Conservation (phyloP, 2,888 invertebrate genomes). For the Tolmerus cingulatus region DNA sequence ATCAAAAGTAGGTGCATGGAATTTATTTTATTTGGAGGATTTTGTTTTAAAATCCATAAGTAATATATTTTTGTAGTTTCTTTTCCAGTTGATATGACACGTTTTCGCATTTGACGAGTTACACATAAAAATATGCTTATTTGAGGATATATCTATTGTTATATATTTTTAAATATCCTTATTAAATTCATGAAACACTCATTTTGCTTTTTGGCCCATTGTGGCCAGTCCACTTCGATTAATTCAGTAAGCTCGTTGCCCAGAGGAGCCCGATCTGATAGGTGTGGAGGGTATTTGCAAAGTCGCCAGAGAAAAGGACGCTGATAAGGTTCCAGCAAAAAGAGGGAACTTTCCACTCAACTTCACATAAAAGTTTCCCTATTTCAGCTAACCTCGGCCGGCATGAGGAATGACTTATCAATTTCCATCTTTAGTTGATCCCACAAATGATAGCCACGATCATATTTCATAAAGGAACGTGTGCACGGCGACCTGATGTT, state of each 20-base stretch:
- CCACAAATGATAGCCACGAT: conserved; percentile 48
- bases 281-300: background rate
- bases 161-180: too few species aligned
- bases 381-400: conserved; percentile 2
- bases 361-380: conserved; percentile 17
- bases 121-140: too few species aligned
- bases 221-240: background rate
- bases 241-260: background rate
- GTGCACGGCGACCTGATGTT: conserved; percentile 41
- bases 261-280: background rate
- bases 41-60: too few species aligned
- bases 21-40: too few species aligned
- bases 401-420: conserved; percentile 48
- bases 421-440: conserved; percentile 47
- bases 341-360: conserved; percentile 3
- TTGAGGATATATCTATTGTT: too few species aligned
- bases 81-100: too few species aligned
- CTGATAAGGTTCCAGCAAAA: background rate
- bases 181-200: too few species aligned
- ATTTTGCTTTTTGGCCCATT: too few species aligned
- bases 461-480: conserved; percentile 47
- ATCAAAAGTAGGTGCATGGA: too few species aligned
- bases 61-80: too few species aligned
- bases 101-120: too few species aligned
- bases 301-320: background rate